Conservation (phyloP, 2,888 invertebrate species). For the Campopleginae sp. region DNA sequence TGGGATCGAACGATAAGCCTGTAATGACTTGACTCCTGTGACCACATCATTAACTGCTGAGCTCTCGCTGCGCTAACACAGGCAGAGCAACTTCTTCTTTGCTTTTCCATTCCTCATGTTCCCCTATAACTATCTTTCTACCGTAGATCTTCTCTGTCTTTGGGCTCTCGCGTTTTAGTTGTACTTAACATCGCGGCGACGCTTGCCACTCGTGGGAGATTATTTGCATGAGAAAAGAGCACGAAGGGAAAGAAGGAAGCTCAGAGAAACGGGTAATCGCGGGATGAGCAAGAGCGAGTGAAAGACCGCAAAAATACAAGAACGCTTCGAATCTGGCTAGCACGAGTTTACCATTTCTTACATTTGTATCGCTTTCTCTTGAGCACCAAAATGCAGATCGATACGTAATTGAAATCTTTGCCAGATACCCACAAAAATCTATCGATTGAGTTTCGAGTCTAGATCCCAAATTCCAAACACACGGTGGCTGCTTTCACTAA, state of each 20-base stretch:
- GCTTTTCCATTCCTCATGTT: slow-evolving; percentile 32
- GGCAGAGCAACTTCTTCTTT: slow-evolving; percentile 36
- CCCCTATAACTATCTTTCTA: slow-evolving; percentile 39
- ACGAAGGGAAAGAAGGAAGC: slow-evolving; percentile 34
- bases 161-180: slow-evolving; percentile 20
- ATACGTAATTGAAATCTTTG: neutral
- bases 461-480: neutral
- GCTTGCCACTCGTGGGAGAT: slow-evolving; percentile 55
- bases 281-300: neutral
- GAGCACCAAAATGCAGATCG: neutral
- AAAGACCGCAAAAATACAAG: slow-evolving; percentile 33
- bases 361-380: slow-evolving; percentile 38
- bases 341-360: slow-evolving; percentile 57
- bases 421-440: neutral
- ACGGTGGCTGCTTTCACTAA: neutral
- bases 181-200: slow-evolving; percentile 41
- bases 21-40: slow-evolving; percentile 75
- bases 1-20: slow-evolving; percentile 74
- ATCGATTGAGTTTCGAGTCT: neutral
- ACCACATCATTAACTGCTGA: slow-evolving; percentile 74
- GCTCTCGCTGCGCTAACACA: slow-evolving; percentile 63
- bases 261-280: neutral
- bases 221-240: slow-evolving; percentile 68
- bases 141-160: slow-evolving; percentile 51
- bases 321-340: slow-evolving; percentile 42